Conservation (phyloP, 2,888 invertebrate genomes). For the Physocephala rufipes region DNA sequence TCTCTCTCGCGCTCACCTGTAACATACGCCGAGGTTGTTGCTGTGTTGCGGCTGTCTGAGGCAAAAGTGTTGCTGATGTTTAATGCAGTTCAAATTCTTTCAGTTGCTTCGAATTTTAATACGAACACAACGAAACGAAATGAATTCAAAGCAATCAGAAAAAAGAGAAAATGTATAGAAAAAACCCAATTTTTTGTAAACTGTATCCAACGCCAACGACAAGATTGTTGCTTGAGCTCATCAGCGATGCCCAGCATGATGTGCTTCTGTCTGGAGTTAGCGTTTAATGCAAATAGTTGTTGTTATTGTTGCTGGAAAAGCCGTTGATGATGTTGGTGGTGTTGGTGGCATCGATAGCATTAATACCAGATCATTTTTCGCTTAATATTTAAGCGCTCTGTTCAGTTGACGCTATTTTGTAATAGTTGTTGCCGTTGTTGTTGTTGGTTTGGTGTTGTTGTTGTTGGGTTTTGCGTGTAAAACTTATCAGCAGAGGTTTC, state of each 20-base stretch:
- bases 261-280: too few relatives aligned
- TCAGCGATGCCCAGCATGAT: too few relatives aligned
- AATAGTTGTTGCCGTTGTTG: neutral
- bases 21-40: too few relatives aligned
- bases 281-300: too few relatives aligned
- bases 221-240: too few relatives aligned
- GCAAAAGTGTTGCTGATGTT: slow-evolving; percentile 44
- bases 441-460: neutral
- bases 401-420: neutral
- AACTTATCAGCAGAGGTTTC: too few relatives aligned
- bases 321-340: slow-evolving; percentile 7
- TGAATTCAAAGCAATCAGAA: neutral
- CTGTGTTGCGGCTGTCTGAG: too few relatives aligned
- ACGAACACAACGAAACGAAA: neutral
- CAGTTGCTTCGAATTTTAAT: slow-evolving; percentile 10
- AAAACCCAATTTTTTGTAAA: too few relatives aligned
- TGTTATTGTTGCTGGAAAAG: too few relatives aligned
- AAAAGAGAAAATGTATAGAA: neutral
- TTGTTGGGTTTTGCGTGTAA: neutral
- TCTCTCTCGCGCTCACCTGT: neutral
- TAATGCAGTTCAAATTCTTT: slow-evolving; percentile 30
- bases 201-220: too few relatives aligned
- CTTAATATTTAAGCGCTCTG: slow-evolving; percentile 10
- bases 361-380: neutral
- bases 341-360: neutral